Percentiles rank a stretch among this genome's conserved stretches.
These are phyloP conservation scores for Phasia obesa DNA, from an alignment of 2,888 invertebrate species.

Conservation along the genomic window DNA sequence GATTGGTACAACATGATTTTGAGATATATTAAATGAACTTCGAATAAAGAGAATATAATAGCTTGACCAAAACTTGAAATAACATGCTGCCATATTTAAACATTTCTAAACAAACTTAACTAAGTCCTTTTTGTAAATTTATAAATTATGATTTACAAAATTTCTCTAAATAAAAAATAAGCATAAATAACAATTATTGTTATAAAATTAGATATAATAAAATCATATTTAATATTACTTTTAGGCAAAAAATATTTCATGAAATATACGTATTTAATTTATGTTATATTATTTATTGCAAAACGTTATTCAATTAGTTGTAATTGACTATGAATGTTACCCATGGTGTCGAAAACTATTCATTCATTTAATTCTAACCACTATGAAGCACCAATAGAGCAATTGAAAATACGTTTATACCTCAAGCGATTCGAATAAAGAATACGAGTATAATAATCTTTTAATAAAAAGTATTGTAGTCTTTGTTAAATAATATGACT, in stretches of 20 bases:
- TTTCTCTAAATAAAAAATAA: not conserved
- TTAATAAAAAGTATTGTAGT: too few relatives aligned
- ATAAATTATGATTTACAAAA: too few relatives aligned
- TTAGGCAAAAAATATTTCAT: slow-evolving; percentile 10
- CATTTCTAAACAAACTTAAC: too few relatives aligned
- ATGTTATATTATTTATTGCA: slow-evolving; percentile 60
- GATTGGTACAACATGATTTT: too few relatives aligned
- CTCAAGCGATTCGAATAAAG: not conserved
- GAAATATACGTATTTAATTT: slow-evolving; percentile 57
- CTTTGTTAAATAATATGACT: too few relatives aligned
- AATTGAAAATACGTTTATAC: slow-evolving; percentile 15
- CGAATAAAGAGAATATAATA: too few relatives aligned
- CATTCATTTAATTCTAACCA: slow-evolving; percentile 52
- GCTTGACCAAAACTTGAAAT: too few relatives aligned
- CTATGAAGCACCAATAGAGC: slow-evolving; percentile 17
- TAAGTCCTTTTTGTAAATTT: too few relatives aligned
- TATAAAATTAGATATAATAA: slow-evolving; percentile 28
- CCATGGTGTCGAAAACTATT: slow-evolving; percentile 67
- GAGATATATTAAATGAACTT: too few relatives aligned
- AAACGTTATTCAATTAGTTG: slow-evolving; percentile 69
- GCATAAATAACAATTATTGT: slow-evolving; percentile 49
- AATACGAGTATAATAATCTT: too few relatives aligned
- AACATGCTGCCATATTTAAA: too few relatives aligned
- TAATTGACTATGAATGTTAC: slow-evolving; percentile 68
- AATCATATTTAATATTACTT: slow-evolving; percentile 5